phyloP scores from a whole-genome alignment of 2,888 invertebrate genomes.

The Calameuta filiformis region DNA sequence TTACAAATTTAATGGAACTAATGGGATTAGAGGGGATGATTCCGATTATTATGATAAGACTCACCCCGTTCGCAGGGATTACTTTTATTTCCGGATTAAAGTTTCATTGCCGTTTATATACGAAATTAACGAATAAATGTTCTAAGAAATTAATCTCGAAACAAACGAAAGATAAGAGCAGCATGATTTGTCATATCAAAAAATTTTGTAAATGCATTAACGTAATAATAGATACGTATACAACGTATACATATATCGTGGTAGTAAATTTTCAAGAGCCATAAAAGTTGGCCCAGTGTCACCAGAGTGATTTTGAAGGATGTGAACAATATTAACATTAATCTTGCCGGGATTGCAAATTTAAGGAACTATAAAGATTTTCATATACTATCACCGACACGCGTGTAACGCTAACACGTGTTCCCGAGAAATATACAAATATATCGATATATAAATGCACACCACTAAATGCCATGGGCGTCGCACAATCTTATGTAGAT shows the following conservation, averaged over 20 bases:
- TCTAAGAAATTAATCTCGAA: background rate
- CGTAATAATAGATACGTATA: background rate
- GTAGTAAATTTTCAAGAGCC: background rate
- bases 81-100: background rate
- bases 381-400: background rate
- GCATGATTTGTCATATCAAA: background rate
- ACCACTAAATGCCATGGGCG: too few relatives aligned
- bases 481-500: too few relatives aligned
- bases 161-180: background rate
- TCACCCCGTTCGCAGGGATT: background rate
- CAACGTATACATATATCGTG: background rate
- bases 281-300: background rate
- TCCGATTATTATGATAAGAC: background rate
- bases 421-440: too few relatives aligned
- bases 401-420: too few relatives aligned
- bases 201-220: background rate
- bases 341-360: background rate
- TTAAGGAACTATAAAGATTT: background rate
- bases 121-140: background rate
- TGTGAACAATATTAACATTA: background rate
- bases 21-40: background rate
- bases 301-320: background rate
- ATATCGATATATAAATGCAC: too few relatives aligned
- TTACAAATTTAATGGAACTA: background rate
- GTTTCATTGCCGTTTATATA: background rate